These are phyloP conservation scores for Siderastrea radians DNA, from an alignment of 92 coral and sea anemone species.

Conservation along the genomic window DNA sequence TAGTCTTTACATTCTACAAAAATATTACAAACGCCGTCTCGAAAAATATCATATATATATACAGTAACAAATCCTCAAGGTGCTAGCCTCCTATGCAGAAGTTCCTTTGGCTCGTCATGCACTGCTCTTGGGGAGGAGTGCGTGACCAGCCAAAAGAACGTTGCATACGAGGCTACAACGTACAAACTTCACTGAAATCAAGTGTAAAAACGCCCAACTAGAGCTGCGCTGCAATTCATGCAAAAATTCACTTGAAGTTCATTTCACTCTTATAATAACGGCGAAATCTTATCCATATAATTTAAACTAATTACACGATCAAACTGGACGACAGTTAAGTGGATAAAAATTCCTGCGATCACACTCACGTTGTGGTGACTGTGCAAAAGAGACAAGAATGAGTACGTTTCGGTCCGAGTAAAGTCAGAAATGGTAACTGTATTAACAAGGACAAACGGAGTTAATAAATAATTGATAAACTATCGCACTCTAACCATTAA, in stretches of 20 bases:
- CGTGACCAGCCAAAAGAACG: too few relatives aligned
- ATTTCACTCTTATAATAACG: neutral
- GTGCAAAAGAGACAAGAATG: too few relatives aligned
- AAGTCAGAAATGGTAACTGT: neutral
- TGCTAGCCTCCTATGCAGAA: too few relatives aligned
- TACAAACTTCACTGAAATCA: too few relatives aligned
- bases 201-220: neutral
- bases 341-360: neutral
- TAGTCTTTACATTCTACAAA: constrained; percentile 12
- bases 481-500: neutral
- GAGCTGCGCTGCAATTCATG: neutral
- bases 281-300: neutral
- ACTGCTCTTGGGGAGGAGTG: too few relatives aligned
- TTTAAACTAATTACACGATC: neutral
- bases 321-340: neutral
- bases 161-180: too few relatives aligned
- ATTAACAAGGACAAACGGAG: neutral
- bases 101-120: too few relatives aligned
- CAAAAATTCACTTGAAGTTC: neutral
- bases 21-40: constrained; percentile 10
- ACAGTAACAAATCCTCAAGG: neutral
- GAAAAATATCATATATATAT: neutral
- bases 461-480: neutral
- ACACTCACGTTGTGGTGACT: too few relatives aligned
- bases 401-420: neutral